Conservation (phyloP, 2,888 invertebrate species). For the Limnephilus rhombicus region DNA sequence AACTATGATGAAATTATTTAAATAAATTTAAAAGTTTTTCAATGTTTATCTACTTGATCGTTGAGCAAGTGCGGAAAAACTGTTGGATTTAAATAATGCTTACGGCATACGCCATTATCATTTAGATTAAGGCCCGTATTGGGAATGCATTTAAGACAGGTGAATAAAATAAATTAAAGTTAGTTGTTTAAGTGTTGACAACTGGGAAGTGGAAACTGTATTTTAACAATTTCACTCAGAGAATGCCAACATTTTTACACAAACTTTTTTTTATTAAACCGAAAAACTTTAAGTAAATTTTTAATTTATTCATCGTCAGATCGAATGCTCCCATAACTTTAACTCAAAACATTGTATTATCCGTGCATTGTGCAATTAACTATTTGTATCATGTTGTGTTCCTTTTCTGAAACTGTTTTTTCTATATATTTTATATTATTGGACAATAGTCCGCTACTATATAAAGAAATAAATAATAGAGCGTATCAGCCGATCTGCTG, state of each 20-base stretch:
- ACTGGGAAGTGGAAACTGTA: background rate
- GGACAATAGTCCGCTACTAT: too few species aligned
- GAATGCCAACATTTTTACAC: background rate
- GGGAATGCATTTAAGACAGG: background rate
- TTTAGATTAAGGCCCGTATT: background rate
- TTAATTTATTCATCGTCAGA: too few species aligned
- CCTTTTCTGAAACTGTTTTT: too few species aligned
- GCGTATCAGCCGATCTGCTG: too few species aligned
- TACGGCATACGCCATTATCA: background rate
- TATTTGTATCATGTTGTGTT: too few species aligned
- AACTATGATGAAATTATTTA: background rate
- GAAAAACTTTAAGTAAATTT: too few species aligned
- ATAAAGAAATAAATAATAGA: too few species aligned
- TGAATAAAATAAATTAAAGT: background rate
- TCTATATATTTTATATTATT: too few species aligned
- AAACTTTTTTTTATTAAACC: too few species aligned
- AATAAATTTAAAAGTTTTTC: background rate
- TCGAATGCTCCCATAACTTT: too few species aligned
- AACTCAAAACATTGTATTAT: too few species aligned
- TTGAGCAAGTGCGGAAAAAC: background rate
- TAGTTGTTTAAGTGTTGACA: background rate
- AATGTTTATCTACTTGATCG: background rate
- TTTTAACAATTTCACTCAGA: background rate
- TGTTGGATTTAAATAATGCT: background rate
- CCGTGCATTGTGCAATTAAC: too few species aligned